Base-by-base conservation (phyloP, 37 sponge, comb jelly and placozoan genomes). In the Lycopodina hypogea region DNA sequence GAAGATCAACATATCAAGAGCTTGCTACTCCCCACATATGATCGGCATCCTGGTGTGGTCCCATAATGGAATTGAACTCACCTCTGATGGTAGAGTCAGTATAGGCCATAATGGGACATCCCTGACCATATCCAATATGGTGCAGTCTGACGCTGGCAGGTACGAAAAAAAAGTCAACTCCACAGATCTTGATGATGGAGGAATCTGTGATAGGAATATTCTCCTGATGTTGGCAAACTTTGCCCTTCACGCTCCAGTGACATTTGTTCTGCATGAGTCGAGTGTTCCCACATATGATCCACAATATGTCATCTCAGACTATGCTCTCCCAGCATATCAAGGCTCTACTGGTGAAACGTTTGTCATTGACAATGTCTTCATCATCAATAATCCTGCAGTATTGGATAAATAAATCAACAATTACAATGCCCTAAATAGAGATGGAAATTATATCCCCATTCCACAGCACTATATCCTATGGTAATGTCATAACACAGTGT, bases 201-300 rank as follows among this genome's bases (percentile, higher is more conserved):
- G 17, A 6, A 26, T 24, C 23, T 58, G 59, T 14, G 18, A 58
- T 6, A 26, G 26, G 26, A 24, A 58, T 58, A 6, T 58, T 26
- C 59, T 58, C 3, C 59, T 19, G 23, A 21, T 26, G 23, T 58
- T 58, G 26, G 59, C 6, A 58, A 26, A 21, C 23, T 19, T 58
- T 58, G 59, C 59, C 59, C 23, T 18, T 18, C 59, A 58, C 14
- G 59, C 59, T 58, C 59, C 59, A 58, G 59, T 58, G 17, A 58
- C 59, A 58, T 58, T 58, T 24, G 17, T 58, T 4, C 26, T 58
- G 26, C 59, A 58, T 8, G 59, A 58, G 26, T 24, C 26, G 6
- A 21, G 4, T 24, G 26, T 19, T 26, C 59, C 59, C 3, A 21
- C 21, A 21, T 58, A 58, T 58, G 21, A 58, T 58, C 59, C 59